Evolutionary conservation across 2,888 invertebrate species (phyloP).

Genomic region (Drosophila recens): DNA sequence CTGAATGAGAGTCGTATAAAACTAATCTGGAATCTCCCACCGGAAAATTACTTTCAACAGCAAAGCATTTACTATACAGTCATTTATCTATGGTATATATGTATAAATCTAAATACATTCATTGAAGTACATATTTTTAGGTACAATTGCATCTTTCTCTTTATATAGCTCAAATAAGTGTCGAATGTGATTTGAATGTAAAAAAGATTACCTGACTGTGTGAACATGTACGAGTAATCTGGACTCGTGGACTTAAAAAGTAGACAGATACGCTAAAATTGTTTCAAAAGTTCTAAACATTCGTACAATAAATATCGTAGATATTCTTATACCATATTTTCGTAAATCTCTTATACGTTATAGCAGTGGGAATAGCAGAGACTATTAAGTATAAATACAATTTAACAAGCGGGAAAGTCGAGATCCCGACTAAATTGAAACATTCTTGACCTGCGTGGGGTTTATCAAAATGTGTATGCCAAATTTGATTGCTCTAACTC

Average conservation of each 20-base stretch:
- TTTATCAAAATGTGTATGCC: no score
- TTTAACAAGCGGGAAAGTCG: no score
- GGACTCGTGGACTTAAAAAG: background rate
- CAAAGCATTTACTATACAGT: slow-evolving; percentile 6
- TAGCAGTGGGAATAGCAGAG: no score
- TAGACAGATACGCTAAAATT: slow-evolving; percentile 7
- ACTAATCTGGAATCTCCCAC: slow-evolving; percentile 45
- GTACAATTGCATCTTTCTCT: background rate
- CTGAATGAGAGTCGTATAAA: slow-evolving; percentile 34
- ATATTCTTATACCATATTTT: no score
- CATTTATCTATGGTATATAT: background rate
- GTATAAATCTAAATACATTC: background rate
- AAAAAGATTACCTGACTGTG: slow-evolving; percentile 1
- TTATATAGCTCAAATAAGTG: slow-evolving; percentile 4
- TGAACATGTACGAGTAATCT: background rate
- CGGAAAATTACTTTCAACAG: slow-evolving; percentile 48
- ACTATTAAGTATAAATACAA: no score
- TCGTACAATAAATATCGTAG: no score
- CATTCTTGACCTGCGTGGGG: no score
- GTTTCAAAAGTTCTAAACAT: background rate
- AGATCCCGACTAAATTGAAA: no score
- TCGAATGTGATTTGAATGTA: slow-evolving; percentile 10
- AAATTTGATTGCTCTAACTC: no score
- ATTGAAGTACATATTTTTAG: background rate
- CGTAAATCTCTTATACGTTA: no score